These are phyloP conservation scores for Nephila pilipes DNA, from an alignment of 1,140 invertebrate species.

Conservation along the genomic window DNA sequence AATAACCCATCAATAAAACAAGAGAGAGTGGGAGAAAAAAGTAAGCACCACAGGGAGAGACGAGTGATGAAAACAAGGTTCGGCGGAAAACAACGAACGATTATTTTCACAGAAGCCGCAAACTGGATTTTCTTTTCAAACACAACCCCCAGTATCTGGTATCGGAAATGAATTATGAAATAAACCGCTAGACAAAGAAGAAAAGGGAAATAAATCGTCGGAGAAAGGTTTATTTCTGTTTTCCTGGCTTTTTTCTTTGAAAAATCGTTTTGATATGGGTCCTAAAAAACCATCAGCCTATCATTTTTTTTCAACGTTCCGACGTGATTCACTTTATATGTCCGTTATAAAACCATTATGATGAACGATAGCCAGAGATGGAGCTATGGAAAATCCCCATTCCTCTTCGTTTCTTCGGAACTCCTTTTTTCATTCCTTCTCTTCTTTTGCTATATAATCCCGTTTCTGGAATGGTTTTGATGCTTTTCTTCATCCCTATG, in stretches of 20 bases:
- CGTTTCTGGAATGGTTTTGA: slow-evolving; percentile 19
- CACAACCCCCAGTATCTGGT: background rate
- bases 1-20: background rate
- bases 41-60: background rate
- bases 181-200: background rate
- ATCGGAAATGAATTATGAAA: slow-evolving; percentile 66
- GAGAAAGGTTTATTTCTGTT: slow-evolving; percentile 33
- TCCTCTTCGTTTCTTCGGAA: background rate
- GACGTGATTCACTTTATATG: slow-evolving; percentile 12
- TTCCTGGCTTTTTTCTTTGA: background rate
- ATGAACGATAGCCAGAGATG: slow-evolving; percentile 38
- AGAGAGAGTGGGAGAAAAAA: background rate
- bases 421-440: background rate
- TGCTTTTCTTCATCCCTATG: slow-evolving; percentile 5
- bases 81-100: background rate
- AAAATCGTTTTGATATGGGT: background rate
- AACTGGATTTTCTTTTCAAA: slow-evolving; percentile 14
- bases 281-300: background rate
- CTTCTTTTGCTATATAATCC: background rate
- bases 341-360: slow-evolving; percentile 62
- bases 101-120: background rate
- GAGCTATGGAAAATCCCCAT: slow-evolving; percentile 52
- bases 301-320: background rate
- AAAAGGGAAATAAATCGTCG: slow-evolving; percentile 4
- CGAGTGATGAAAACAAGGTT: slow-evolving; percentile 23